Evolutionary conservation across 37 sponge, comb jelly and placozoan species (phyloP), one percentile per base, ranked within the genome.

Genomic region (Spongilla lacustris): DNA sequence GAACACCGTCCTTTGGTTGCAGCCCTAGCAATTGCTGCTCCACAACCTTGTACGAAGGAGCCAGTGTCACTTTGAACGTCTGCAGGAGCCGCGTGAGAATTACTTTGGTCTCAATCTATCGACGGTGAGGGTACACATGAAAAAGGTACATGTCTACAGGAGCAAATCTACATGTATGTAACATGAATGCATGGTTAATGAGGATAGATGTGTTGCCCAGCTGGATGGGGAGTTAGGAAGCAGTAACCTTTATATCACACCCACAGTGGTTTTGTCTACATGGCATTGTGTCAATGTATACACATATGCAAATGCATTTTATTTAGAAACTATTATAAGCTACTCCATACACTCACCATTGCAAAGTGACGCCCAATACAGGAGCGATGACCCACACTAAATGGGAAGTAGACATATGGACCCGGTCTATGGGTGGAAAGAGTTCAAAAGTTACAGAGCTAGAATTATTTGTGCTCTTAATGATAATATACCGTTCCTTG

Each of bases 71-170:
- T 1, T 71, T 38, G 48, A 73, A 83, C 11, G 83, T 71, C 32
- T 83, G 83, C 24, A 83, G 25, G 31, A 83, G 73, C 2, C 83
- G 71, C 23, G 83, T 73, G 29, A 83, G 3, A 12, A 71, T 22
- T 21, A 83, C n/a, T 30, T 83, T 83, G 34, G 74, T 26, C 50
- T 83, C 73, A n/a, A 83, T 83, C 81, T 81, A n/a, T 66, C 1
- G 66, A 46, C 8, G 4, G 19, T 3, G 6, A 41, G 6, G n/a
- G n/a, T n/a, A n/a, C n/a, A n/a, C n/a, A n/a, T n/a, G n/a, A n/a
- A n/a, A 9, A 3, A 3, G 6, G 6, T 6, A 41, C 41, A 41
- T 41, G 41, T 41, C 6, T 6, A 41, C 6, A 9, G 41, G 6
- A 41, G 6, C 6, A n/a, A n/a, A n/a, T n/a, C n/a, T n/a, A n/a